phyloP scores from a whole-genome alignment of 2,113 vertebrate genomes.

The Diphyllodes magnificus region DNA sequence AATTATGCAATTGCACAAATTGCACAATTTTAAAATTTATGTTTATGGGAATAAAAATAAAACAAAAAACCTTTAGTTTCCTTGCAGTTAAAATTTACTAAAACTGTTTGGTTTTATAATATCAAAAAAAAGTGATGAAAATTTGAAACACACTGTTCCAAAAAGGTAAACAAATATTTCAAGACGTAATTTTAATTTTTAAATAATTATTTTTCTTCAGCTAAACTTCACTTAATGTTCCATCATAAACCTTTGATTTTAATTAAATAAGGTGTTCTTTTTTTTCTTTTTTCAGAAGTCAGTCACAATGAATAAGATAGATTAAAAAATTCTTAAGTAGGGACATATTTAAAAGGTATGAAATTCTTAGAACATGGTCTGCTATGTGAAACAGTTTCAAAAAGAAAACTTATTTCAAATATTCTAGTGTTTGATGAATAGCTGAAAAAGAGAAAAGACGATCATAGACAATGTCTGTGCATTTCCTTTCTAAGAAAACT shows the following conservation, averaged over 20 bases:
- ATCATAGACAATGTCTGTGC: background rate
- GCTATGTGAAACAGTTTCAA: background rate
- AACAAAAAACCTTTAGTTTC: background rate
- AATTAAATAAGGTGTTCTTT: background rate
- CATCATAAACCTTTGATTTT: background rate
- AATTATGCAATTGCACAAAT: background rate
- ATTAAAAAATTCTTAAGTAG: background rate
- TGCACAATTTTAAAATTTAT: background rate
- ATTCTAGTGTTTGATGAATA: background rate
- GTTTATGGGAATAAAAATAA: background rate
- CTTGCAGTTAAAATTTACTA: background rate
- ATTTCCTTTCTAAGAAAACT: background rate
- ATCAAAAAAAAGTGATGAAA: background rate
- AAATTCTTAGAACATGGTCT: background rate
- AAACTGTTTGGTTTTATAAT: background rate
- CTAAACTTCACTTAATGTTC: background rate
- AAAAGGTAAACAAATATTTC: background rate
- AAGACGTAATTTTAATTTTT: background rate
- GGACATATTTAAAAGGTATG: background rate
- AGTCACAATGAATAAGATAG: background rate
- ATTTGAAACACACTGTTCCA: background rate
- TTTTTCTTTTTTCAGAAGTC: background rate
- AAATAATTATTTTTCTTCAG: background rate
- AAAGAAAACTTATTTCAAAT: background rate
- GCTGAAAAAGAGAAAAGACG: background rate